Conservation (phyloP, 2,888 invertebrate species). For the Phalera bucephala region DNA sequence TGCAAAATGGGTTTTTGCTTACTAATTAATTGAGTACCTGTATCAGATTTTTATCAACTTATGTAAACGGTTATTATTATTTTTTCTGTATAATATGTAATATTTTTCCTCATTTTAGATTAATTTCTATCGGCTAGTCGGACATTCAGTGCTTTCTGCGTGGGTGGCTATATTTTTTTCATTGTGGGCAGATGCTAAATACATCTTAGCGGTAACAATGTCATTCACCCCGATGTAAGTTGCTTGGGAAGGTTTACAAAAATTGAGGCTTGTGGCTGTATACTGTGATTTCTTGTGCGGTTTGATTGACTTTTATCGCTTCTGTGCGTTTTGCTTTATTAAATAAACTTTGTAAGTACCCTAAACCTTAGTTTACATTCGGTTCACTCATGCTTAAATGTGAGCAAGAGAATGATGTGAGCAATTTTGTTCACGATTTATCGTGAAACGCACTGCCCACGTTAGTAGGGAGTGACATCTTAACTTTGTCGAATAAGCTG, state of each 20-base stretch:
- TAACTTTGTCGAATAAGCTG: too few relatives aligned
- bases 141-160: slow-evolving; percentile 51
- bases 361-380: too few relatives aligned
- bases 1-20: too few relatives aligned
- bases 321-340: too few relatives aligned
- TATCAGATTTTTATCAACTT: slow-evolving; percentile 24
- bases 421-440: too few relatives aligned
- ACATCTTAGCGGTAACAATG: slow-evolving; percentile 55
- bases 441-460: too few relatives aligned
- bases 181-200: slow-evolving; percentile 34
- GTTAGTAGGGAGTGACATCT: too few relatives aligned
- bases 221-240: slow-evolving; percentile 79
- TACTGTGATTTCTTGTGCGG: slow-evolving; percentile 8
- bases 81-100: slow-evolving; percentile 15
- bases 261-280: slow-evolving; percentile 13
- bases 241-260: slow-evolving; percentile 34
- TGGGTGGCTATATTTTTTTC: slow-evolving; percentile 48
- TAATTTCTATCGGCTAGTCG: slow-evolving; percentile 49
- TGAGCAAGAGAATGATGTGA: too few relatives aligned
- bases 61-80: slow-evolving; percentile 12
- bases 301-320: too few relatives aligned
- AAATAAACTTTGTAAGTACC: too few relatives aligned
- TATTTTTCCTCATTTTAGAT: slow-evolving; percentile 59
- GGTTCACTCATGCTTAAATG: too few relatives aligned
- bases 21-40: too few relatives aligned